Evolutionary conservation across 2,113 vertebrate species (phyloP).

Genomic region (Raja brachyura): DNA sequence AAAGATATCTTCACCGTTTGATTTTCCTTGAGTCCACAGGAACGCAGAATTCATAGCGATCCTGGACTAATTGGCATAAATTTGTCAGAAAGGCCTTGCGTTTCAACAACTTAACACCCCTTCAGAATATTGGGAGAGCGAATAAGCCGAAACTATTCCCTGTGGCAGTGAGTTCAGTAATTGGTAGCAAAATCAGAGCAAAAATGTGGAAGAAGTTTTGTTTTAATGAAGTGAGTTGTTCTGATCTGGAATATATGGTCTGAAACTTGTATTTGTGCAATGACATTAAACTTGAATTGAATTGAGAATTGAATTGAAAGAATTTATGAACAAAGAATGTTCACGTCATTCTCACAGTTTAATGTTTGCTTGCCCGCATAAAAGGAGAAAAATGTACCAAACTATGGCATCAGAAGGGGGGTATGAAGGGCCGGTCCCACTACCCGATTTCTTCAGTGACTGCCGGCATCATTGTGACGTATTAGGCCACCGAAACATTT

Average conservation of each 20-base stretch:
- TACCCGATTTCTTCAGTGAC: too few relatives aligned
- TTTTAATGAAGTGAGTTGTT: background rate
- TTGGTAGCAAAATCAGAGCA: background rate
- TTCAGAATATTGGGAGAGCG: background rate
- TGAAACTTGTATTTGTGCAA: too few relatives aligned
- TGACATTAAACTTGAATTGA: too few relatives aligned
- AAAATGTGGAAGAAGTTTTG: background rate
- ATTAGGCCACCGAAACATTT: too few relatives aligned
- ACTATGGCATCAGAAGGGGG: too few relatives aligned
- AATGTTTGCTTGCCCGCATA: background rate
- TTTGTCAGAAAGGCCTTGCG: background rate
- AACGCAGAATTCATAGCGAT: background rate
- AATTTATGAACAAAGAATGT: background rate
- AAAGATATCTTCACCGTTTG: background rate
- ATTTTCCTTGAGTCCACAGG: background rate
- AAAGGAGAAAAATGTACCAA: background rate
- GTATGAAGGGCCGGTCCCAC: too few relatives aligned
- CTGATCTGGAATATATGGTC: background rate
- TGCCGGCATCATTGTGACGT: background rate
- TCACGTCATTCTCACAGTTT: background rate
- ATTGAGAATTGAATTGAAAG: too few relatives aligned
- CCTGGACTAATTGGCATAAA: constrained; percentile 19
- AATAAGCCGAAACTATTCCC: background rate
- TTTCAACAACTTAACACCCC: background rate
- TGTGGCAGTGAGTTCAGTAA: background rate